Evolutionary conservation across 2,113 vertebrate genomes (phyloP), one percentile per base, ranked within the genome.

Genomic region (Microcebus lehilahytsara): DNA sequence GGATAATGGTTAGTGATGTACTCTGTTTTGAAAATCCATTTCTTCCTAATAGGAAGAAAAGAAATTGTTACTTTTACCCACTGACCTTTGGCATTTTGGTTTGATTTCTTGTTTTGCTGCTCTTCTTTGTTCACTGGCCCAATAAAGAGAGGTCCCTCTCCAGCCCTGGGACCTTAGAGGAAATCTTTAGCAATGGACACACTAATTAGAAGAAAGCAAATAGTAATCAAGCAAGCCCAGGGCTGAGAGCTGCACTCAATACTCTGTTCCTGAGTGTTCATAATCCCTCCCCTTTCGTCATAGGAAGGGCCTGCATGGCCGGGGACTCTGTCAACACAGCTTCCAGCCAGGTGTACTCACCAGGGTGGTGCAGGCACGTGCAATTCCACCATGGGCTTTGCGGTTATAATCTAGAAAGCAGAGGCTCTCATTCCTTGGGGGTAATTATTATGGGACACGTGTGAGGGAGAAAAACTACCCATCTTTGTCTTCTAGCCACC

Each of bases 1-100:
- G 85, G 89, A 96, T 69, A 91, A 66, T 3, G n/a, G 85, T 87
- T n/a, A 58, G 74, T 14, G 2, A 77, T 67, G 22, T 13, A 34
- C 37, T 93, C 74, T 69, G 17, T 83, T 90, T 89, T 78, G 90
- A 96, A 96, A 94, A 71, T 77, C 51, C n/a, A 77, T 94, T 95
- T 95, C 78, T 93, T 86, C 89, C 81, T 88, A 83, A 95, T 14
- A 20, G 34, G 27, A 75, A 93, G 83, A 79, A 75, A 88, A 93
- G 19, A 81, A 77, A 93, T 9, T 83, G 91, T 71, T 74, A 91
- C 86, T 84, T 37, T 94, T 81, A 49, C 13, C 69, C 62, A 66
- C 25, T 66, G 89, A 88, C 77, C 60, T 96, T 78, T 9, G 40
- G 37, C 88, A 77, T 25, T 77, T 37, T 20, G 2, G 4, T 89